Evolutionary conservation across 1,140 invertebrate genomes (phyloP), one percentile per base, ranked within the genome.

Genomic region (Drosophila virilis): DNA sequence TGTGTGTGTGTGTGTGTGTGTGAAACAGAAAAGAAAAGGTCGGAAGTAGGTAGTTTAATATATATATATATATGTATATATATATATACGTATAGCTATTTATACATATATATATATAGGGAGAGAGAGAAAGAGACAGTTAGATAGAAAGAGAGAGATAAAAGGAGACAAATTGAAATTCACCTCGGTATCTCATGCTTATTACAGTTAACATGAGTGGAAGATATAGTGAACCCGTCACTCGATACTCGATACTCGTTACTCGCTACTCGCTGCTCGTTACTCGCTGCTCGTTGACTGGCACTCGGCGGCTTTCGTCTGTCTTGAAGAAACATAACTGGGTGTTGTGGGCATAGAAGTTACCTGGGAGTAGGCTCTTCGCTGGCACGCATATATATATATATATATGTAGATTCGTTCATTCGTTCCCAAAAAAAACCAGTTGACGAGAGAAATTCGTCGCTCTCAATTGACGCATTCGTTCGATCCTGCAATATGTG

Each of bases 301-400:
- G 9, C 40, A 50, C 17, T 61, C 28, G 17, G 57, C 46, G 40
- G 32, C 54, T 8, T 64, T 68, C 81, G 65, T 86, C 83, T 88
- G 83, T 88, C 66, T 68, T 88, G 83, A 83, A 88, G 83, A 88
- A 89, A 88, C 76, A 88, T 88, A 68, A 89, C 81, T 83, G 83
- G 74, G 59, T 66, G 79, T 68, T 65, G 66, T 77, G 80, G 84
- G 76, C 83, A 79, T 83, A 88, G 83, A 77, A 89, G 83, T 88
- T 88, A 88, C 83, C 83, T 88, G 83, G 22, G 65, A 80, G 76
- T 48, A 55, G 46, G 55, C 42, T 78, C 65, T 73, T 88, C 71
- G 35, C 15, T 64, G 48, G 54, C 38, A 32, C 35, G 52, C 35
- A 55, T 12, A 8, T 9, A 22, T 17, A 15, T 22, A 22, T 22